Percentiles rank a stretch among this genome's conserved stretches.
Conservation (phyloP, 2,888 invertebrate genomes). For the Sphaerophoria taeniata region DNA sequence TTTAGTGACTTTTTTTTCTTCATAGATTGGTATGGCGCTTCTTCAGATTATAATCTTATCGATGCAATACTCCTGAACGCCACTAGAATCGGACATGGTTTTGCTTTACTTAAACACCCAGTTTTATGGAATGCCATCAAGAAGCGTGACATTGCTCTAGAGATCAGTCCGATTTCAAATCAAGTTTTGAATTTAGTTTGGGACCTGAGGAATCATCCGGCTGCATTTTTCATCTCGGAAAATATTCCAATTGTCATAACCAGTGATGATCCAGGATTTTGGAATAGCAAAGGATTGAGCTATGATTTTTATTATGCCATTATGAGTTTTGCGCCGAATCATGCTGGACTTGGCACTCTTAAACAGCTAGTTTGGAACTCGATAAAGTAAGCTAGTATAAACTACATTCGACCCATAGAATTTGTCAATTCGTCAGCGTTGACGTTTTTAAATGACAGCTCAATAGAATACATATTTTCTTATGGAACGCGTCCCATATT, state of each 20-base stretch:
- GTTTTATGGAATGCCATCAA: constrained; percentile 80
- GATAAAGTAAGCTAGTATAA: constrained; percentile 83
- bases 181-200: constrained; percentile 84
- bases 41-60: constrained; percentile 85
- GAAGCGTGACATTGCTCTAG: constrained; percentile 80
- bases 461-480: no score
- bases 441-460: no score
- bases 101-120: constrained; percentile 81
- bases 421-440: no score
- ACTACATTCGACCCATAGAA: no score
- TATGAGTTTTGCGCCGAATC: constrained; percentile 85
- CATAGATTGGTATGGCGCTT: constrained; percentile 84
- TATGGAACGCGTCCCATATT: no score
- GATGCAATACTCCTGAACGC: constrained; percentile 82
- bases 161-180: constrained; percentile 82
- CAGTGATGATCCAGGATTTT: constrained; percentile 87
- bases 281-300: constrained; percentile 85
- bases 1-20: background rate
- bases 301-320: constrained; percentile 88
- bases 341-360: constrained; percentile 85
- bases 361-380: constrained; percentile 87
- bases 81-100: constrained; percentile 82
- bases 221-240: constrained; percentile 84
- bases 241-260: constrained; percentile 86
- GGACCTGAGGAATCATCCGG: constrained; percentile 88